Evolutionary conservation across 2,797 vertebrate genomes (phyloP).

Genomic region (Calcarius lapponicus): DNA sequence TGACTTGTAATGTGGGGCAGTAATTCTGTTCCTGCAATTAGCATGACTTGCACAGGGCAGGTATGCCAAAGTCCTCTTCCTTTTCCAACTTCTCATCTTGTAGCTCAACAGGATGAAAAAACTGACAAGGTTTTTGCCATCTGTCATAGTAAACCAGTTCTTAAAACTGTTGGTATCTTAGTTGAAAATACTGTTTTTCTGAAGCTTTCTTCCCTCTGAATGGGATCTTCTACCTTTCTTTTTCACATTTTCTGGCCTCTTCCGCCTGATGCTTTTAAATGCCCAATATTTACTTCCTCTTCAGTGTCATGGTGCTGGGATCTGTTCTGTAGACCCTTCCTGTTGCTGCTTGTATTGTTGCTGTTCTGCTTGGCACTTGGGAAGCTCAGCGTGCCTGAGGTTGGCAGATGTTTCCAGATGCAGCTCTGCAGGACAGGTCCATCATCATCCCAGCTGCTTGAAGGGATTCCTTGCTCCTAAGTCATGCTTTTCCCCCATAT

Average conservation of each 20-base stretch:
- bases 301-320: neutral
- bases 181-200: neutral
- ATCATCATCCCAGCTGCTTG: neutral
- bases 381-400: neutral
- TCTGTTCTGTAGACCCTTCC: neutral
- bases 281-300: neutral
- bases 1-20: neutral
- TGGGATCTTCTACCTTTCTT: neutral
- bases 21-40: neutral
- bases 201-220: neutral
- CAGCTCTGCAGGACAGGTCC: neutral
- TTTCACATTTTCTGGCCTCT: neutral
- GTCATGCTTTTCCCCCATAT: neutral
- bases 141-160: neutral
- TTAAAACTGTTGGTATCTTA: neutral
- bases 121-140: neutral
- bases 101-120: neutral
- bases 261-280: neutral
- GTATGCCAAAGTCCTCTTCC: neutral
- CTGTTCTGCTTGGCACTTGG: neutral
- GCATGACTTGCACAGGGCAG: neutral
- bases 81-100: neutral
- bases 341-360: neutral
- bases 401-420: neutral
- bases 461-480: neutral